Evolutionary conservation across 2,113 vertebrate species (phyloP), one percentile per base, ranked within the genome.

Genomic region (Ochotona princeps): DNA sequence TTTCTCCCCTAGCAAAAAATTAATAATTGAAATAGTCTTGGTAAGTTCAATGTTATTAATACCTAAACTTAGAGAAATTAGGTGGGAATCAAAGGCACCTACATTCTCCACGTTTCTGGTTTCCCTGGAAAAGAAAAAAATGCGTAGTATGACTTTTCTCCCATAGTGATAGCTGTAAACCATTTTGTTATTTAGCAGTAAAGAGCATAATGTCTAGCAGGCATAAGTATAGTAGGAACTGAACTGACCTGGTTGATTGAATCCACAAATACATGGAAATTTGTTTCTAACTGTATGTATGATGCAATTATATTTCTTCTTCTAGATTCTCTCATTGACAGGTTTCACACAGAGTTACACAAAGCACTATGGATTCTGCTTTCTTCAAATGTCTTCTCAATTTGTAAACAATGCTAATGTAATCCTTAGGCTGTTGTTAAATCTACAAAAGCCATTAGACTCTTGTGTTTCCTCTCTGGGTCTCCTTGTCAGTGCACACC

Each of bases 371-470:
- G 75, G 84, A 85, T 85, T 86, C 90, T 83, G 49, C 87, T 73
- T 94, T 78, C 82, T 90, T 90, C 67, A 89, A 94, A 47, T 65
- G 47, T 86, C 87, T 93, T 73, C 93, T 91, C 66, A 90, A 69
- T 74, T 79, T 95, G 85, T 74, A 85, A 66, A 81, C 70, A 92
- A 80, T 75, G 51, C 70, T 66, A 80, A 8, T 47, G 47, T 32
- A 84, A 93, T 90, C 92, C 54, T 78, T 86, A 69, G 35, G 38
- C 69, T 96, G 89, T 92, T 81, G 65, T 79, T 95, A 86, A 90
- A n/a, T 76, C 87, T 92, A 75, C 78, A 90, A 66, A 95, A 91
- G 60, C 54, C 32, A 14, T 75, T 65, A 76, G 78, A 83, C 70
- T 80, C 87, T 66, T 69, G 13, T 69, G 38, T 88, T 93, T 84